Evolutionary conservation across 2,113 vertebrate species (phyloP).

Genomic region (cat (Felis catus)): DNA sequence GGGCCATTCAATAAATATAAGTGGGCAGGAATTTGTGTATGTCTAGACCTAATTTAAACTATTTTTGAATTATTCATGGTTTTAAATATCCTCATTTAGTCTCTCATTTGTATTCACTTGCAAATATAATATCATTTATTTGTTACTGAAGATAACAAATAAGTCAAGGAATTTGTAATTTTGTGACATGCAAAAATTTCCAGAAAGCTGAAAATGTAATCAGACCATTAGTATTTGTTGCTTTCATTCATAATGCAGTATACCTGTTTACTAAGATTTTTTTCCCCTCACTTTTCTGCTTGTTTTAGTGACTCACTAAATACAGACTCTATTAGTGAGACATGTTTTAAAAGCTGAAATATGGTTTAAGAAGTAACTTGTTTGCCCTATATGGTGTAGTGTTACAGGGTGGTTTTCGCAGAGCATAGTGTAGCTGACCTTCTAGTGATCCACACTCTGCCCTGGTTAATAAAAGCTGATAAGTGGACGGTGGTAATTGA

Average conservation of each 20-base stretch:
- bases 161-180: background rate
- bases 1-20: background rate
- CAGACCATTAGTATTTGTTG: background rate
- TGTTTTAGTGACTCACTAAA: background rate
- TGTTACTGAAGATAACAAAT: background rate
- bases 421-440: background rate
- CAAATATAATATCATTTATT: conserved; percentile 7
- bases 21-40: background rate
- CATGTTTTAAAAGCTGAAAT: background rate
- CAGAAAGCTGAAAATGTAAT: background rate
- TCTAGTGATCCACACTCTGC: background rate
- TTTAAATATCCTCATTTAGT: background rate
- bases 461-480: background rate
- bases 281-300: background rate
- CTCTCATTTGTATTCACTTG: background rate
- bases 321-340: background rate
- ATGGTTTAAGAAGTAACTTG: background rate
- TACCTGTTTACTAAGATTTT: background rate
- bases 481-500: background rate
- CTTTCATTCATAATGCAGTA: background rate
- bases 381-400: background rate
- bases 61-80: background rate
- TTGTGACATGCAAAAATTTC: background rate
- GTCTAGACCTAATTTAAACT: background rate
- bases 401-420: background rate